Base-by-base conservation (phyloP, 2,113 vertebrate genomes). In the Takifugu bimaculatus region DNA sequence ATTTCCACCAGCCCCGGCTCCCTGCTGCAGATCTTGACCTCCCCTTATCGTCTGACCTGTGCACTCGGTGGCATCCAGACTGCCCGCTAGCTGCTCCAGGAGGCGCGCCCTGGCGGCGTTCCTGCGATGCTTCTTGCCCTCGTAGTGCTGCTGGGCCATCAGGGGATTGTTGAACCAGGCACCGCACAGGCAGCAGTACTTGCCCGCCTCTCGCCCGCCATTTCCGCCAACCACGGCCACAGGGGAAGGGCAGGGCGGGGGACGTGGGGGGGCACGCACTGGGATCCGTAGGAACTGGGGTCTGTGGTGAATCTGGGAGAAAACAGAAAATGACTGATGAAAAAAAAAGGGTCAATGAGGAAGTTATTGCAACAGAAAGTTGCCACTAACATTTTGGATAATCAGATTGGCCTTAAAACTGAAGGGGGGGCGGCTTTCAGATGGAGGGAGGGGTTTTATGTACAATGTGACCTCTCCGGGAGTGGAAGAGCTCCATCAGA, bases 121-220 rank as follows among this genome's bases (percentile, higher is more conserved):
- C 74, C 91, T 88, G 71, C 91, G 90, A 82, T 93, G 92, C 42
- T 92, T 93, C 71, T 93, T 93, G 67, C 92, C 92, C 65, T 92
- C 90, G 35, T 93, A 93, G 74, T 93, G 92, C 77, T 93, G 92
- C 80, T 93, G 91, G 51, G 92, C 92, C 92, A 93, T 93, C 77
- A 93, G 75, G 1, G 92, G 92, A 82, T 93, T 93, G 83, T 93
- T 92, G 78, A 93, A 93, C 92, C 92, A 93, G 68, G 91, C 91
- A 29, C 91, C 85, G 26, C 91, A 93, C 32, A 93, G 75, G 63
- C 89, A 91, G 66, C 92, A 93, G 75, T 91, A 92, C 71, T 93
- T 92, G 7, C 90, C 88, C 0, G 89, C 91, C 70, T 92, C 91
- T 27, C 84, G 84, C 2, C 88, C 86, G 3, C 88, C 85, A 39